Base-by-base conservation (phyloP, 2,113 vertebrate species). In the Archilochus colubris region DNA sequence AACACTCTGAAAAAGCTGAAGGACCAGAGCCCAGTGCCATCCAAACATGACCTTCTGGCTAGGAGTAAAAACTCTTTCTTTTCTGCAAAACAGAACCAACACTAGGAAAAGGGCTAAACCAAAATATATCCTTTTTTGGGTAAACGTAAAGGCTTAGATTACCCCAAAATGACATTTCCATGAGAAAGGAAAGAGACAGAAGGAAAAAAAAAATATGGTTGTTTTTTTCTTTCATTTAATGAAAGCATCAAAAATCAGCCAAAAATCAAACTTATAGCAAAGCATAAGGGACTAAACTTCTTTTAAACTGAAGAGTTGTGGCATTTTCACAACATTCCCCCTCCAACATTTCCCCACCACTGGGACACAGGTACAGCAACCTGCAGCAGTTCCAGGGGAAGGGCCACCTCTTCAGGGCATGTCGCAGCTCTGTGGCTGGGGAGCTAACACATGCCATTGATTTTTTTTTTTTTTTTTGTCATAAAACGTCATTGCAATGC, bases 1-100 rank as follows among this genome's bases (percentile, higher is more conserved):
- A 90, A 86, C 14, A 67, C 54, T 81, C 66, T 95, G 72, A 74
- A 94, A 93, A 86, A 30, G 20, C 76, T 81, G 59, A 82, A 93
- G 48, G 30, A 92, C 6, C 24, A 1, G 1, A 54, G 21, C 59
- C 81, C 38, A 36, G 1, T 10, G 44, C 88, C 80, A 43, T 83
- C 68, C 59, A 93, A 76, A 67, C 22, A 59, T 38, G 74, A 30
- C 38, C 44, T 48, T 43, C 76, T 63, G 33, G 48, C 33, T 86
- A 51, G 3, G 22, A 36, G 33, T 76, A 64, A 91, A 80, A 94
- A 74, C 19, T 14, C 54, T 40, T 88, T 80, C 21, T n/a, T 74
- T 51, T 24, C 7, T 27, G 30, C 54, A 69, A 77, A 93, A 91
- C 58, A 5, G 22, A 24, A 64, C 12, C 19, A 82, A n/a, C 0